Evolutionary conservation across 2,113 vertebrate species (phyloP).

Genomic region (Ptilonorhynchus violaceus): DNA sequence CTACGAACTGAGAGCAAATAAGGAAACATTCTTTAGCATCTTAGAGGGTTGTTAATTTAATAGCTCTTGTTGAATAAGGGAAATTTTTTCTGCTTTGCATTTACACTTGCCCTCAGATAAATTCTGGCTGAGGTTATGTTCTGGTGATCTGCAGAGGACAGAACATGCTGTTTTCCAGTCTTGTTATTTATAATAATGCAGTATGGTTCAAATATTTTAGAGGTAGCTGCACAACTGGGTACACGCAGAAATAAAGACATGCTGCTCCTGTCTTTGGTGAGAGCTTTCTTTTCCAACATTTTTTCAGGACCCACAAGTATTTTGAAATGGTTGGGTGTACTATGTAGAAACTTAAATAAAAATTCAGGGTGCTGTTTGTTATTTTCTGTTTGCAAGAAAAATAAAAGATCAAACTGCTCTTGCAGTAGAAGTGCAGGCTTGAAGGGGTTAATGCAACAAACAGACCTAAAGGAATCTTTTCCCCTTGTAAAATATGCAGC

Average conservation of each 20-base stretch:
- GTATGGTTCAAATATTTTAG: not conserved
- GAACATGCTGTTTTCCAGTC: not conserved
- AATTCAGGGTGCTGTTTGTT: not conserved
- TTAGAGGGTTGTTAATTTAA: not conserved
- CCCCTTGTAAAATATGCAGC: constrained; percentile 55
- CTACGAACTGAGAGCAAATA: fast-evolving
- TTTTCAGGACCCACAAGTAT: not conserved
- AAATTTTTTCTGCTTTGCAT: not conserved
- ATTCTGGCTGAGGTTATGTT: constrained; percentile 7
- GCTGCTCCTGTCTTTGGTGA: not conserved
- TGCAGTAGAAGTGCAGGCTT: not conserved
- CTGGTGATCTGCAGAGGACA: constrained; percentile 1
- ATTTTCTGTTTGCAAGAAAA: not conserved
- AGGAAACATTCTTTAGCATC: not conserved
- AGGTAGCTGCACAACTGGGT: not conserved
- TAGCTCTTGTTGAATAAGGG: constrained; percentile 1
- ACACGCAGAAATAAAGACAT: not conserved
- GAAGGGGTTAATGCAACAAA: constrained; percentile 32
- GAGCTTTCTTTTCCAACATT: not conserved
- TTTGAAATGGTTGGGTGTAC: not conserved
- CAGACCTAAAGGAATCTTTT: constrained; percentile 46
- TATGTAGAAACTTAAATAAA: not conserved
- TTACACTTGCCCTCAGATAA: not conserved
- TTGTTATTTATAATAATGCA: constrained; percentile 17
- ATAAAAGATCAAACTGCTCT: constrained; percentile 54